phyloP scores from a whole-genome alignment of 2,888 invertebrate species.

The Ectobius pallidus region DNA sequence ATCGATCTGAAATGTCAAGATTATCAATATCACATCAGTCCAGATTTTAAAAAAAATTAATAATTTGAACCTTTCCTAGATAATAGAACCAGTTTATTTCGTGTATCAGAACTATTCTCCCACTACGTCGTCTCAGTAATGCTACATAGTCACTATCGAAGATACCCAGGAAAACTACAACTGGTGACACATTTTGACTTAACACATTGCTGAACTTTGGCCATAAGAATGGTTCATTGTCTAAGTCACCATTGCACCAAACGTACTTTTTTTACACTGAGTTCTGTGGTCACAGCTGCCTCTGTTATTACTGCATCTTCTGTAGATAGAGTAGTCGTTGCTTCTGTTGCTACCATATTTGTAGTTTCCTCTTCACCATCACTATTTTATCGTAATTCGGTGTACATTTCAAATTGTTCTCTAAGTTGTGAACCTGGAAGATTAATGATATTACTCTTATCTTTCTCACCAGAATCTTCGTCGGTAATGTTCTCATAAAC shows the following conservation, averaged over 20 bases:
- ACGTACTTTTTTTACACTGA: not conserved
- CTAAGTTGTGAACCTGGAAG: not conserved
- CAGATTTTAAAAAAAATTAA: constrained; percentile 48
- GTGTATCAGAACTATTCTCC: constrained; percentile 46
- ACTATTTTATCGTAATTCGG: not conserved
- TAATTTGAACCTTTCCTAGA: constrained; percentile 48
- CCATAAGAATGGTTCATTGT: not conserved
- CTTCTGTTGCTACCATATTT: not conserved
- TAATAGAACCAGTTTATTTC: constrained; percentile 47
- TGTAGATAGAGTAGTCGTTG: not conserved
- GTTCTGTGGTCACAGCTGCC: not conserved
- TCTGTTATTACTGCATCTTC: too few relatives aligned
- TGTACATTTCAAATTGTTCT: not conserved
- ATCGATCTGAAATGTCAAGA: constrained; percentile 46
- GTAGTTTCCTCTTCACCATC: constrained; percentile 25
- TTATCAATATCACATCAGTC: constrained; percentile 48
- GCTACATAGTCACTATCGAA: constrained; percentile 44
- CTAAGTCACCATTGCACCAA: not conserved
- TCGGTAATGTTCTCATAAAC: not conserved
- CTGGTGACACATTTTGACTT: not conserved
- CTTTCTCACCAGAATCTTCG: constrained; percentile 1
- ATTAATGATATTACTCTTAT: not conserved
- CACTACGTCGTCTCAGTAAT: constrained; percentile 47
- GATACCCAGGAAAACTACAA: not conserved
- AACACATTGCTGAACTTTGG: not conserved